Conservation (phyloP, 2,113 vertebrate genomes). For the Mugil cephalus region DNA sequence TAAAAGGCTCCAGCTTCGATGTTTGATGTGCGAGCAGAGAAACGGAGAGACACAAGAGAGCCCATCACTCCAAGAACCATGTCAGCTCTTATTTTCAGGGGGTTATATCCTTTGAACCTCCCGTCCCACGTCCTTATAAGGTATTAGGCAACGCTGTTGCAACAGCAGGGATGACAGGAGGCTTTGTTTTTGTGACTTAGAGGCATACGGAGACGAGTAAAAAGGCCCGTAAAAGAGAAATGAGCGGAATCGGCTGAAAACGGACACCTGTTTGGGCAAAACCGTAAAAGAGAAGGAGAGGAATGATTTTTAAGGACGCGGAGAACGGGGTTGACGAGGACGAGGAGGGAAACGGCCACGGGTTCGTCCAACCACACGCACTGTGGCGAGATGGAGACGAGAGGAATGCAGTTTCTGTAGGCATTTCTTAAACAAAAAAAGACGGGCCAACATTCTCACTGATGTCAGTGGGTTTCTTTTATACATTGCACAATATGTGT, state of each 20-base stretch:
- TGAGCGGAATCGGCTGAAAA: constrained; percentile 32
- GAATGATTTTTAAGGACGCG: constrained; percentile 18
- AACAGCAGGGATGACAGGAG: constrained; percentile 47
- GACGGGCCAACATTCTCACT: too few relatives aligned
- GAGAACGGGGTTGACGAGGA: neutral
- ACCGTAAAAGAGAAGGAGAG: constrained; percentile 4
- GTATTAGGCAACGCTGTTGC: constrained; percentile 55
- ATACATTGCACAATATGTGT: constrained; percentile 21
- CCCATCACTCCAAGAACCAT: constrained; percentile 16
- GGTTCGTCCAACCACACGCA: constrained; percentile 27
- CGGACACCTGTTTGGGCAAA: constrained; percentile 50
- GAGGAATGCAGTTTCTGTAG: neutral
- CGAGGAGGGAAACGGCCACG: constrained; percentile 6
- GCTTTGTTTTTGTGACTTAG: constrained; percentile 45
- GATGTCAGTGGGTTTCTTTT: too few relatives aligned
- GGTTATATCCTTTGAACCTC: constrained; percentile 51
- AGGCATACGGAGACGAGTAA: constrained; percentile 21
- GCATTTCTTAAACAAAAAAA: too few relatives aligned
- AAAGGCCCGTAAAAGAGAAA: constrained; percentile 9
- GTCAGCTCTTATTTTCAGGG: constrained; percentile 20
- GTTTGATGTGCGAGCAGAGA: neutral
- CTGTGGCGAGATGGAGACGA: constrained; percentile 6
- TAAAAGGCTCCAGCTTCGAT: neutral
- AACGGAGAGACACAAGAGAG: neutral
- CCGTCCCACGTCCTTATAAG: constrained; percentile 64